Evolutionary conservation across 1,140 invertebrate genomes (phyloP).

Genomic region (Oncopeltus fasciatus): DNA sequence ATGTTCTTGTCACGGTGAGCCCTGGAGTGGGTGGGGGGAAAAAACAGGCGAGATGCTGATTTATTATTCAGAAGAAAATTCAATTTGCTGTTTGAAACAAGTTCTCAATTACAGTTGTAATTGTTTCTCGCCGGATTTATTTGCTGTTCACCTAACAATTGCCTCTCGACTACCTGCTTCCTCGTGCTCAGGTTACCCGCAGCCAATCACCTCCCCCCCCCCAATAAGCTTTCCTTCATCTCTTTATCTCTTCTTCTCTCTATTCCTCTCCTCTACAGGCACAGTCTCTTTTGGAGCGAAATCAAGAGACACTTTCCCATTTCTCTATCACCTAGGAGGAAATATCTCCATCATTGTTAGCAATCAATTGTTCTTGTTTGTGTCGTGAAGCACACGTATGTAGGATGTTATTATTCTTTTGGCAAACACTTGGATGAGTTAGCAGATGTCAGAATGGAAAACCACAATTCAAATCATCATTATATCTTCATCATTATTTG

Average conservation of each 20-base stretch:
- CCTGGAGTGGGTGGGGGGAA: too few species aligned
- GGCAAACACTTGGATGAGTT: too few species aligned
- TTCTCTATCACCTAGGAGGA: too few species aligned
- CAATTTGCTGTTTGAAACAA: not conserved
- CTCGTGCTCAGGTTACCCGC: not conserved
- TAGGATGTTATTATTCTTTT: too few species aligned
- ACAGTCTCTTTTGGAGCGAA: not conserved
- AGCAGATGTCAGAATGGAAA: too few species aligned
- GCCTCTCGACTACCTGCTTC: not conserved
- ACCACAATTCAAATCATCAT: too few species aligned
- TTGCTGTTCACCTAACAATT: not conserved
- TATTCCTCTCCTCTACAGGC: not conserved
- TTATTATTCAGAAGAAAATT: not conserved
- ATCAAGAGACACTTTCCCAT: too few species aligned
- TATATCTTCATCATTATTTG: too few species aligned
- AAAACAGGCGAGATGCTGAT: not conserved
- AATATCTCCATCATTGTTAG: too few species aligned
- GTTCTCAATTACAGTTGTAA: conserved; percentile 5
- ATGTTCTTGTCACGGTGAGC: conserved; percentile 1
- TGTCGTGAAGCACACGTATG: too few species aligned
- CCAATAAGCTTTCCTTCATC: not conserved
- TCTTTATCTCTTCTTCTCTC: not conserved
- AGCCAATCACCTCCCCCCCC: too few species aligned
- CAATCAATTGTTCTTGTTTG: too few species aligned
- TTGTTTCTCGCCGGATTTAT: not conserved